phyloP scores from a whole-genome alignment of 2,888 invertebrate genomes.

The Monoplex corrugatus region DNA sequence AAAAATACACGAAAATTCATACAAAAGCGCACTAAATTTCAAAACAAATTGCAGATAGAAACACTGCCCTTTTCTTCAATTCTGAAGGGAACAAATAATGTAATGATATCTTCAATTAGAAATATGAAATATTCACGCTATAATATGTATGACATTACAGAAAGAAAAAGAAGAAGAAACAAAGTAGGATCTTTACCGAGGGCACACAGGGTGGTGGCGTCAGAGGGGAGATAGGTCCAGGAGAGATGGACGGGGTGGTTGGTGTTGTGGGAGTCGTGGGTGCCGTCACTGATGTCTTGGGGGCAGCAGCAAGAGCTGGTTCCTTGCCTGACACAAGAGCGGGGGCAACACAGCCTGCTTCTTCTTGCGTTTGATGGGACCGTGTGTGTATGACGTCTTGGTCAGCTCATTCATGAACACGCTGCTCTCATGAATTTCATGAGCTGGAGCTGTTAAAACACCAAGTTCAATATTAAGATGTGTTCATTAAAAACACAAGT shows the following conservation, averaged over 20 bases:
- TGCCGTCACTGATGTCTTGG: constrained; percentile 50
- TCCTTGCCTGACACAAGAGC: constrained; percentile 48
- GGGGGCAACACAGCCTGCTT: constrained; percentile 59
- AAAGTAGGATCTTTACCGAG: constrained; percentile 59
- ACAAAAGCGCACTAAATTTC: no score
- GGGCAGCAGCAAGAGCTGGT: background rate
- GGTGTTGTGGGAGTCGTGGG: constrained; percentile 78
- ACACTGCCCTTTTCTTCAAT: no score
- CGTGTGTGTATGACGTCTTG: constrained; percentile 75
- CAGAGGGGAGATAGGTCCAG: constrained; percentile 71
- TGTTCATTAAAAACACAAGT: no score
- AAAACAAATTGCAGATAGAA: no score
- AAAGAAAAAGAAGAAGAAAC: background rate
- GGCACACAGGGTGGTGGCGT: constrained; percentile 74
- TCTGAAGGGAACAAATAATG: no score
- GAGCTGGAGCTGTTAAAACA: constrained; percentile 63
- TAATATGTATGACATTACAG: no score
- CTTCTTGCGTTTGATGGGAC: constrained; percentile 87
- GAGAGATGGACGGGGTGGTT: constrained; percentile 86
- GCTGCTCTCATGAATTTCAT: constrained; percentile 90
- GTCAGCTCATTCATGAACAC: constrained; percentile 95
- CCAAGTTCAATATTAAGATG: no score
- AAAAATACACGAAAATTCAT: no score
- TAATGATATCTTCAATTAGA: no score
- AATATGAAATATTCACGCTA: no score